Evolutionary conservation across 2,888 invertebrate genomes (phyloP), one percentile per base, ranked within the genome.

Genomic region (Amphipyra berbera): DNA sequence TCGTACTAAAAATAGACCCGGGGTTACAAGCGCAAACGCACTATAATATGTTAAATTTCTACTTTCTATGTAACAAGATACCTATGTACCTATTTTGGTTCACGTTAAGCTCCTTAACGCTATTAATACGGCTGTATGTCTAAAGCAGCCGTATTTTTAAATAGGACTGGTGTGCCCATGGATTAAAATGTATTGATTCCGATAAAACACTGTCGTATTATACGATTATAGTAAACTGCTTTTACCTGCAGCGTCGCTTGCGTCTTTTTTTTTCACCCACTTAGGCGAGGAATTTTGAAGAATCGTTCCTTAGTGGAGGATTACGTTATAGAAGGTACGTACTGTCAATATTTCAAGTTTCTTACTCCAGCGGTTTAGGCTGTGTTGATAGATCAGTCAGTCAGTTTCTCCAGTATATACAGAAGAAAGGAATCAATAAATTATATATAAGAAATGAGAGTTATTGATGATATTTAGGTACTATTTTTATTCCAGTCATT

Each of bases 1-100:
- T 30, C 40, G 46, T 60, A 70, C 65, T 77, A 71, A 79, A 50
- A 66, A 73, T 72, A 69, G 40, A 61, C 63, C 60, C 55, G 56
- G 62, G 72, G 78, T 69, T 66, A 72, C 67, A 64, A 71, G 62
- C 77, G 68, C 78, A 75, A 67, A 73, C 79, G 74, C 70, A 68
- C 72, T 58, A 59, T 71, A 71, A 60, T 72, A 84, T 78, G 78
- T 75, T 77, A 73, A 78, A 79, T 87, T 87, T 87, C 88, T 83
- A 88, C 87, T 90, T 90, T 90, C 89, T 82, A 76, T 63, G 78
- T 67, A 81, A 76, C 52, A 59, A 65, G 71, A 78, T 81, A 65
- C 37, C 2, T 42, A 77, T 73, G 56, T 76, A n/a, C n/a, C n/a
- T n/a, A 75, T 74, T 81, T 78, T 50, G 70, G 71, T 61, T 57